Conservation (phyloP, 2,888 invertebrate genomes). For the Syritta pipiens region DNA sequence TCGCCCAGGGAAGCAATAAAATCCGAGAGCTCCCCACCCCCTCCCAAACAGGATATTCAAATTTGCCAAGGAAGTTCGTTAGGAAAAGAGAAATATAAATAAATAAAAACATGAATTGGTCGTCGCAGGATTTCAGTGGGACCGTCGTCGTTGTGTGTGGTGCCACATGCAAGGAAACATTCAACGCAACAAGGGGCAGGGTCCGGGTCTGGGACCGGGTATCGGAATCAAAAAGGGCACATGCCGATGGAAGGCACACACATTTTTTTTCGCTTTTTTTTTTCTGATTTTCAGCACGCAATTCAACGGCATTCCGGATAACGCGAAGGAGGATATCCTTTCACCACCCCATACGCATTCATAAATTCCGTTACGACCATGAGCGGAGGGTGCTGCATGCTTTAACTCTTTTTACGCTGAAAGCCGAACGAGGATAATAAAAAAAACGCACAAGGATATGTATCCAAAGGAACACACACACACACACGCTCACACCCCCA, state of each 20-base stretch:
- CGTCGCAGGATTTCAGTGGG: conserved; percentile 11
- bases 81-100: conserved; percentile 62
- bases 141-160: background rate
- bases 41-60: conserved; percentile 65
- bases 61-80: conserved; percentile 68
- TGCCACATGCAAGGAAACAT: background rate
- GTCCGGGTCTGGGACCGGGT: conserved; percentile 9
- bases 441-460: conserved; percentile 14
- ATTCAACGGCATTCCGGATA: conserved; percentile 55
- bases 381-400: background rate
- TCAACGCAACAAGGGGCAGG: conserved; percentile 42
- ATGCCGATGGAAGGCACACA: conserved; percentile 16
- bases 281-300: conserved; percentile 59
- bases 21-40: conserved; percentile 5
- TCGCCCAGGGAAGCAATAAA: conserved; percentile 53
- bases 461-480: background rate
- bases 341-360: conserved; percentile 37
- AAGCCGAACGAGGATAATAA: conserved; percentile 59
- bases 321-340: conserved; percentile 47
- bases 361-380: conserved; percentile 45
- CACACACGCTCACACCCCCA: conserved; percentile 3
- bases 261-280: conserved; percentile 28
- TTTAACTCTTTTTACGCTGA: conserved; percentile 55
- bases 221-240: conserved; percentile 37
- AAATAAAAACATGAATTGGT: conserved; percentile 65